phyloP scores from a whole-genome alignment of 2,797 vertebrate genomes.

The Macropodus opercularis region DNA sequence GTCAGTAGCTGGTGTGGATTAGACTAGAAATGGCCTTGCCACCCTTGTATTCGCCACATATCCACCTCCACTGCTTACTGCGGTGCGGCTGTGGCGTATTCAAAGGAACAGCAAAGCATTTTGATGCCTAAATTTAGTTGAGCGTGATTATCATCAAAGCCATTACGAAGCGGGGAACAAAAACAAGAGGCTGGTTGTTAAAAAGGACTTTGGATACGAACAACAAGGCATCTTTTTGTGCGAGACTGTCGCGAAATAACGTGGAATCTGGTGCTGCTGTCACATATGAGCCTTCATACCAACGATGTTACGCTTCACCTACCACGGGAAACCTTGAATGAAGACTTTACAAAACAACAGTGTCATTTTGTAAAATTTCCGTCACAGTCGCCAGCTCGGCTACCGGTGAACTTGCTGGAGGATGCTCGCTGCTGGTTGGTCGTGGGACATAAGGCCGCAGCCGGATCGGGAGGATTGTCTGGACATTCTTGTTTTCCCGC shows the following conservation, averaged over 20 bases:
- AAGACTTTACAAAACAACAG: too few species aligned
- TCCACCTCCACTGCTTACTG: constrained; percentile 7
- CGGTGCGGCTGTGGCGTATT: constrained; percentile 23
- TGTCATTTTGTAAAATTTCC: too few species aligned
- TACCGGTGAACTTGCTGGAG: too few species aligned
- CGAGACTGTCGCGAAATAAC: constrained; percentile 70
- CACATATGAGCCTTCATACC: constrained; percentile 38
- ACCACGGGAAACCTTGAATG: constrained; percentile 64
- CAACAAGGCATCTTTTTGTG: constrained; percentile 57
- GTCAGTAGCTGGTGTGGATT: constrained; percentile 21
- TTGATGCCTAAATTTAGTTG: constrained; percentile 75
- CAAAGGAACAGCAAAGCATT: constrained; percentile 45
- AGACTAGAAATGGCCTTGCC: constrained; percentile 29
- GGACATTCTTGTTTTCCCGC: too few species aligned
- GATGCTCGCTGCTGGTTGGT: too few species aligned
- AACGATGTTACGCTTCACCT: constrained; percentile 47
- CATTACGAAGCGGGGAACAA: constrained; percentile 45
- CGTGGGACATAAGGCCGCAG: too few species aligned
- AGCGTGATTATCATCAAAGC: constrained; percentile 64
- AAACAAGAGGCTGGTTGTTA: constrained; percentile 43
- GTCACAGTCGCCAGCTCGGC: too few species aligned
- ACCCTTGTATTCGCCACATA: constrained; percentile 14
- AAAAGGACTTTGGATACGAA: constrained; percentile 45
- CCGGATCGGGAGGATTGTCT: too few species aligned
- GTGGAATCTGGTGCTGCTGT: constrained; percentile 41